A percentile compares a stretch with the other conserved stretches of the same genome.
Evolutionary conservation across 2,797 vertebrate species (phyloP).

Genomic region (Chaunax sp.): DNA sequence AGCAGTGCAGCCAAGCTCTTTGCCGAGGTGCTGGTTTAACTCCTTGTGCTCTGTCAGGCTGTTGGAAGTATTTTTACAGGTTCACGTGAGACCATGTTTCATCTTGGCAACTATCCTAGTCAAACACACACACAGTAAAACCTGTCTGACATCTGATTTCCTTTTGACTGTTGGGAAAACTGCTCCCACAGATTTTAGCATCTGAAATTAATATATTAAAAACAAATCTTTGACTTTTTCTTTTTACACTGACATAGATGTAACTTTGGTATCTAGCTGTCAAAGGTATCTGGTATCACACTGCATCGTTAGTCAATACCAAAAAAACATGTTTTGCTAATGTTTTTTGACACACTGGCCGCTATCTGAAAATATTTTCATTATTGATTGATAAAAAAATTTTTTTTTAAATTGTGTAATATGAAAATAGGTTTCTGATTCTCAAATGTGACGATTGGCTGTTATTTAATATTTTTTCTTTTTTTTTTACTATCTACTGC

Average conservation of each 20-base stretch:
- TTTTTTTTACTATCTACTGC: too few species aligned
- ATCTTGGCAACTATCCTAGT: constrained; percentile 3
- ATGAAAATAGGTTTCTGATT: too few species aligned
- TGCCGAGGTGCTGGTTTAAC: constrained; percentile 54
- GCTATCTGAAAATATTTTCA: too few species aligned
- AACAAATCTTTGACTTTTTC: not conserved
- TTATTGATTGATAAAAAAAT: too few species aligned
- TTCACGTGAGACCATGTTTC: not conserved
- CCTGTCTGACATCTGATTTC: not conserved
- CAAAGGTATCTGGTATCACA: not conserved
- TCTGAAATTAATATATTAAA: not conserved
- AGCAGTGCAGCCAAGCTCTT: constrained; percentile 33
- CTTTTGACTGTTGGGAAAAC: not conserved
- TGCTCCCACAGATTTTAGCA: not conserved
- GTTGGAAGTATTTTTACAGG: not conserved
- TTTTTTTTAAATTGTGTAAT: too few species aligned
- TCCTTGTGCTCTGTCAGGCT: constrained; percentile 37
- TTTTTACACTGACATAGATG: too few species aligned
- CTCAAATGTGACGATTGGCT: too few species aligned
- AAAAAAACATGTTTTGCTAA: not conserved
- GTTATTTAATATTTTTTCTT: not conserved
- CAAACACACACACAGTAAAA: constrained; percentile 15
- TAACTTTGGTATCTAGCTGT: too few species aligned
- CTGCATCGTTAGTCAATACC: too few species aligned
- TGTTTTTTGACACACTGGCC: too few species aligned